Conservation (phyloP, 2,113 vertebrate genomes). For the Nannospalax galili region DNA sequence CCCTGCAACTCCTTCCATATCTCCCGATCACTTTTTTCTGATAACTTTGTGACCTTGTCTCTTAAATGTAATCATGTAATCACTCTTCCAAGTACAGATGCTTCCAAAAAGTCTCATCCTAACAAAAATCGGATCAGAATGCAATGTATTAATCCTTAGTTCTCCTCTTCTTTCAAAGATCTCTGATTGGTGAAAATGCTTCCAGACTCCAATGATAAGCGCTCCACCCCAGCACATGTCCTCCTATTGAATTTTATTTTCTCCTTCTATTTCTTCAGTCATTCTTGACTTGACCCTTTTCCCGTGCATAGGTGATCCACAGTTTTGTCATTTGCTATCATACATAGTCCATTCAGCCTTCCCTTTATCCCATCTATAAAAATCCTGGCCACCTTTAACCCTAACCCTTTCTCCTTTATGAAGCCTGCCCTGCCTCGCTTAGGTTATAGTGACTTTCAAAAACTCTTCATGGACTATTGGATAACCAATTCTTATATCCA, state of each 20-base stretch:
- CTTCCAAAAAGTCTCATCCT: conserved; percentile 51
- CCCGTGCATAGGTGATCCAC: background rate
- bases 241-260: background rate
- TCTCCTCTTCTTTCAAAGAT: conserved; percentile 23
- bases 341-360: background rate
- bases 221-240: background rate
- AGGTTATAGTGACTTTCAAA: background rate
- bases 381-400: background rate
- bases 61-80: conserved; percentile 37
- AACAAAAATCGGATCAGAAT: conserved; percentile 29
- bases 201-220: background rate
- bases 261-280: conserved; percentile 33
- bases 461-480: background rate
- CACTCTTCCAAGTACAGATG: background rate
- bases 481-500: conserved; percentile 61
- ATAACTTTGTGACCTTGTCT: conserved; percentile 10
- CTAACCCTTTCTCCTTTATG: background rate
- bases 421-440: background rate
- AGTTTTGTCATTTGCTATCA: conserved; percentile 16
- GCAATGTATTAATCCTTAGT: background rate
- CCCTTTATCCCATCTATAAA: background rate
- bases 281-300: background rate
- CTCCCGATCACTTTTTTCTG: too few relatives aligned
- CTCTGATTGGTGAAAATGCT: conserved; percentile 13
- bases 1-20: too few relatives aligned